These are phyloP conservation scores for Lasioglossum figueresi DNA, from an alignment of 2,888 invertebrate species.

Conservation along the genomic window DNA sequence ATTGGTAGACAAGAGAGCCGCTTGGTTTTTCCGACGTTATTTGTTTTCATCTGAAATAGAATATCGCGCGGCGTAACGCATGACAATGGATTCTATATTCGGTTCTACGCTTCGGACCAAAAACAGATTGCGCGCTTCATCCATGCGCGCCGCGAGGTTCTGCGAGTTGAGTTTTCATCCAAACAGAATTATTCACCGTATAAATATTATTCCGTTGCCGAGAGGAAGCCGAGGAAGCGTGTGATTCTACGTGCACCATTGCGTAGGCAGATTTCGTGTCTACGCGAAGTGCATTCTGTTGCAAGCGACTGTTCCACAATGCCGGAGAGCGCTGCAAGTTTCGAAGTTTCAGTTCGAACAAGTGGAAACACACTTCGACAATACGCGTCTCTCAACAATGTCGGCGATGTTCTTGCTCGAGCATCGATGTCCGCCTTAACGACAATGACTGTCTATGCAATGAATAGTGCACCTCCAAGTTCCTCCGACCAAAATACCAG, in stretches of 20 bases:
- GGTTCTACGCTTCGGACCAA: neutral
- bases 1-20: neutral
- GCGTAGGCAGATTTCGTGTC: slow-evolving; percentile 17
- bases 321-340: slow-evolving; percentile 34
- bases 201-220: slow-evolving; percentile 4
- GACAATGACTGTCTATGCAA: slow-evolving; percentile 38
- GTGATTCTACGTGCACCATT: slow-evolving; percentile 5
- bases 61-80: neutral
- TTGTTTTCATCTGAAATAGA: neutral
- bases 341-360: slow-evolving; percentile 55
- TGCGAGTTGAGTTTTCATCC: neutral
- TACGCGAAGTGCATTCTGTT: slow-evolving; percentile 20
- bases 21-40: neutral
- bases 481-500: slow-evolving; percentile 3
- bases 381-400: slow-evolving; percentile 33
- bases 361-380: slow-evolving; percentile 43
- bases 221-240: neutral
- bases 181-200: neutral
- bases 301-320: slow-evolving; percentile 12
- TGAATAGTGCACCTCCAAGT: slow-evolving; percentile 21
- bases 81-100: neutral
- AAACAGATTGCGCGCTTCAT: neutral
- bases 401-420: slow-evolving; percentile 31
- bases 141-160: neutral
- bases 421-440: slow-evolving; percentile 47